Base-by-base conservation (phyloP, 2,113 vertebrate genomes). In the Xiphophorus maculatus region DNA sequence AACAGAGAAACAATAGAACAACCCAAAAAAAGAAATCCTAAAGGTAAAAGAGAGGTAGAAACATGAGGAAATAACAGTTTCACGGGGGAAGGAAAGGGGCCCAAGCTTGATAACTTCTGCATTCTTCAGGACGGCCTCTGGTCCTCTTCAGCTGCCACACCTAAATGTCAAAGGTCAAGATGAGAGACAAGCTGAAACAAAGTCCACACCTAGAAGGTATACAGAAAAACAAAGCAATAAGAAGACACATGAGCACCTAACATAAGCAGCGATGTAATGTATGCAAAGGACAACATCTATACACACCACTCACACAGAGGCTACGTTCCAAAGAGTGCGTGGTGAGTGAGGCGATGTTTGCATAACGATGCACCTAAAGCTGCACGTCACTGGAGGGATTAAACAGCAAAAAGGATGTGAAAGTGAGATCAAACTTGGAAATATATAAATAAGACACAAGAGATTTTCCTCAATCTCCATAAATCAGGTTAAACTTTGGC, bases 81-180 rank as follows among this genome's bases (percentile, higher is more conserved):
- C 10, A 71, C 0, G 3, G 15, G 4, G 30, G 51, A 66, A 68
- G 9, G 25, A 29, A 66, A 7, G 73, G 62, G 66, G 67, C 32
- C 15, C 1, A 1, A 9, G 28, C 42, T 60, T 33, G 29, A 15
- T 30, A 60, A 80, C 70, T 86, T 88, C 86, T 88, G 77, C 71
- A 62, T 88, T 88, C 62, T 63, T 66, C 54, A 27, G 51, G 37
- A 12, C 27, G n/a, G 62, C 58, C 69, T 71, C 37, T 54, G 51
- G 40, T 68, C 66, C 27, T 76, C 28, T 66, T 62, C 10, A 60
- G 25, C n/a, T 44, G 84, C 84, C 88, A 75, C 88, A 64, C 88
- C 90, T 82, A 67, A 79, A 48, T 17, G 83, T 86, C 76, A 84
- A 83, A 82, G 66, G 77, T 86, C 83, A 80, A 70, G 28, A 54